Conservation (phyloP, 2,888 invertebrate genomes). For the Andrena minutula region DNA sequence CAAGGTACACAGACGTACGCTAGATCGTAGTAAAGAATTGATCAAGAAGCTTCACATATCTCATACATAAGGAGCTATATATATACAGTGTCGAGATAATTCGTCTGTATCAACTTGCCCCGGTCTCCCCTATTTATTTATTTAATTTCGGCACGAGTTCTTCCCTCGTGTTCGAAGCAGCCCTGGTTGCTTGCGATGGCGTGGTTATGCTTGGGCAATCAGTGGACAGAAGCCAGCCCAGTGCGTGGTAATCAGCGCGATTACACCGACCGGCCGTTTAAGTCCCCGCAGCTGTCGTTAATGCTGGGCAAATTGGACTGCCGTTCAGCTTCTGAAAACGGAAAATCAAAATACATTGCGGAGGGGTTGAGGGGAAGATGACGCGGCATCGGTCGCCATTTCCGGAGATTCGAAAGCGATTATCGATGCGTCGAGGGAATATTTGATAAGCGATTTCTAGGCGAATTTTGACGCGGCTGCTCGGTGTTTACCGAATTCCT, state of each 20-base stretch:
- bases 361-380: not conserved
- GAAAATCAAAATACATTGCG: slow-evolving; percentile 34
- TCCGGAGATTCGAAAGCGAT: slow-evolving; percentile 55
- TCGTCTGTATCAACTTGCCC: too few relatives aligned
- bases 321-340: slow-evolving; percentile 57
- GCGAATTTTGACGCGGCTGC: slow-evolving; percentile 41
- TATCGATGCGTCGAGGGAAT: slow-evolving; percentile 40
- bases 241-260: slow-evolving; percentile 63
- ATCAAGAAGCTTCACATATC: too few relatives aligned
- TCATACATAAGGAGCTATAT: too few relatives aligned
- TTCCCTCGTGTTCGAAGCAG: not conserved
- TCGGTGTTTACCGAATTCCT: slow-evolving; percentile 45
- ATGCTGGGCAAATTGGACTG: slow-evolving; percentile 62
- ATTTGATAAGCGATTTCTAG: slow-evolving; percentile 50
- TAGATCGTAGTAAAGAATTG: too few relatives aligned
- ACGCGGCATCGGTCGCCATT: slow-evolving; percentile 59
- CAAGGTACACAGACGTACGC: too few relatives aligned
- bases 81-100: too few relatives aligned
- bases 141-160: not conserved
- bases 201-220: slow-evolving; percentile 70
- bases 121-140: not conserved
- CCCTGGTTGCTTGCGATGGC: slow-evolving; percentile 25
- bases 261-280: slow-evolving; percentile 63
- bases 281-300: slow-evolving; percentile 52
- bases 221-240: slow-evolving; percentile 45